phyloP scores from a whole-genome alignment of 23 tunicate species.

The Trididemnum nubilum region DNA sequence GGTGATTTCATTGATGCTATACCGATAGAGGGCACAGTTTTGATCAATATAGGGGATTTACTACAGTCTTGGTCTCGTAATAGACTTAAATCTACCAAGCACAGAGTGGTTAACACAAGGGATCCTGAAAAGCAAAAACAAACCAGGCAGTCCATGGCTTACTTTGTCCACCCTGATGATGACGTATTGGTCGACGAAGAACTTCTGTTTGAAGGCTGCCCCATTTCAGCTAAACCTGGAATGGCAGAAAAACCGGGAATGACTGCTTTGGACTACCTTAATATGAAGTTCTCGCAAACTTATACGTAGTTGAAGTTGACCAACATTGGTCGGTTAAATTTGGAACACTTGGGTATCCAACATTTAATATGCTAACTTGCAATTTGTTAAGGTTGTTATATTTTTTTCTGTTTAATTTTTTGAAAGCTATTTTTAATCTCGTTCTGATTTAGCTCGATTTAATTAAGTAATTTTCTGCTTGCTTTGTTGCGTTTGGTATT shows the following conservation, averaged over 20 bases:
- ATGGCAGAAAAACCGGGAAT: background rate
- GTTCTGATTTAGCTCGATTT: no score
- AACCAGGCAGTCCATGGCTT: conserved; percentile 34
- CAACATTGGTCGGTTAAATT: no score
- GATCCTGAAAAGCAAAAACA: conserved; percentile 18
- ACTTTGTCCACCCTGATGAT: conserved; percentile 56
- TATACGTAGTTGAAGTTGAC: no score
- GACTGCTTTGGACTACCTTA: conserved; percentile 28
- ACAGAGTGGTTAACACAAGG: conserved; percentile 40
- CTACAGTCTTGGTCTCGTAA: conserved; percentile 62
- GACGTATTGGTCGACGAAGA: conserved; percentile 26
- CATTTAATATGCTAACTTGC: no score
- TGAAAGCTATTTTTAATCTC: no score
- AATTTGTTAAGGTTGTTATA: no score
- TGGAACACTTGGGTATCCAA: no score
- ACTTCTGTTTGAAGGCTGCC: conserved; percentile 1
- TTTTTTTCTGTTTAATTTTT: no score
- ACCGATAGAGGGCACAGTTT: conserved; percentile 59
- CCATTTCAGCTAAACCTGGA: background rate
- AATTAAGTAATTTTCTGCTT: no score
- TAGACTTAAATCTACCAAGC: conserved; percentile 66
- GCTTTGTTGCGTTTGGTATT: no score
- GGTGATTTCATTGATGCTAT: conserved; percentile 59
- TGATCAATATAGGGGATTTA: conserved; percentile 67
- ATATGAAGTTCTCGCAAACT: conserved; percentile 5